Conservation (phyloP, 2,888 invertebrate genomes). For the Scaptomyza cyrtandrae region DNA sequence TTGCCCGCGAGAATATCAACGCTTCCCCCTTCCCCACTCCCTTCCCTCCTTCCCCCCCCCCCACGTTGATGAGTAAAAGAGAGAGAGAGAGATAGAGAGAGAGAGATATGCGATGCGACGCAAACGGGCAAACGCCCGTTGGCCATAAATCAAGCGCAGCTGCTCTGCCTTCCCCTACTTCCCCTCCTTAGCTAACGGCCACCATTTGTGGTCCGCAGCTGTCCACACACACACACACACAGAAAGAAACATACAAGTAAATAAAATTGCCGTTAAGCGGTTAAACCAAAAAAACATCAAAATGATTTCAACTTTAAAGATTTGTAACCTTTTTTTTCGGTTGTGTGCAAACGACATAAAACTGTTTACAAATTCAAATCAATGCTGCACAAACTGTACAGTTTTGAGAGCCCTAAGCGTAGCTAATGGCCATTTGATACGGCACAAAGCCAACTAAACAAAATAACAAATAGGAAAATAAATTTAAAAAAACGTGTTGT, state of each 20-base stretch:
- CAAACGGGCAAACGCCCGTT: constrained; percentile 25
- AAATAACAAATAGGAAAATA: background rate
- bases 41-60: too few species aligned
- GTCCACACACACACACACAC: constrained; percentile 12
- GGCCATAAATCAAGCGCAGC: constrained; percentile 64
- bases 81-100: background rate
- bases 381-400: constrained; percentile 27
- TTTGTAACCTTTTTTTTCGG: constrained; percentile 15
- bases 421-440: background rate
- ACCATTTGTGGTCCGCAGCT: constrained; percentile 5
- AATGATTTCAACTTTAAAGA: constrained; percentile 29
- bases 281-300: constrained; percentile 28
- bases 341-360: background rate
- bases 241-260: constrained; percentile 9
- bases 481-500: too few species aligned
- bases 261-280: constrained; percentile 52
- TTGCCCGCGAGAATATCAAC: constrained; percentile 1
- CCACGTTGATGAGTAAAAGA: background rate
- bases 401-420: constrained; percentile 12
- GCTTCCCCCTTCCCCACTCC: background rate
- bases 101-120: background rate
- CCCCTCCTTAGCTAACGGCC: background rate
- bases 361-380: background rate
- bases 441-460: background rate
- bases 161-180: constrained; percentile 9